Evolutionary conservation across 92 coral and sea anemone genomes (phyloP), one percentile per base, ranked within the genome.

Genomic region (Palythoa grandiflora): DNA sequence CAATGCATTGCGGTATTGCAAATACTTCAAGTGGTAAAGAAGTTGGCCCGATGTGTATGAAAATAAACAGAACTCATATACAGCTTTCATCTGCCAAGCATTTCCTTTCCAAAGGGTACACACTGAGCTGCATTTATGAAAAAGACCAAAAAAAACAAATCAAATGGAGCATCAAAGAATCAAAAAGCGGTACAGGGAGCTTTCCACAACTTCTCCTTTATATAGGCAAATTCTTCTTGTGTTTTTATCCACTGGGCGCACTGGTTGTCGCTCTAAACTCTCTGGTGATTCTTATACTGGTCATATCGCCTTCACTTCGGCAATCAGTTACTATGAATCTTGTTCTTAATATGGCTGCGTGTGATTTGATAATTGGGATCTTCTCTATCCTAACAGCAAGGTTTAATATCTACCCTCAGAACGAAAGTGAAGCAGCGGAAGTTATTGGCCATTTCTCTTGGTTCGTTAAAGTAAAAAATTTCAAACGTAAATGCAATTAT

Each of bases 241-340:
- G 6, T 61, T 48, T 80, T 16, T 65, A 28, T 28, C 28, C 28
- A 28, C 28, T 28, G 28, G 28, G 28, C 28, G 28, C 28, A 28
- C 28, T 28, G 65, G 38, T 50, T 11, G 13, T 80, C 39, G 51
- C 61, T 44, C 54, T 80, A 39, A 80, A 80, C 11, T 44, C 63
- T 9, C 73, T 10, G 40, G 61, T 80, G n/a, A 48, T 80, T 44
- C 16, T 80, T 38, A 68, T 44, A 19, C 40, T 60, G 20, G 13
- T 63, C 17, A 44, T 44, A 44, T 28, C 73, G 17, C 10, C 73
- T 15, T 3, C 52, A 19, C n/a, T 80, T 8, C 85, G 85, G 2
- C 55, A 80, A 6, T 80, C 85, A 0, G 85, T 80, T 38, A 80
- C 85, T 6, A 80, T 80, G 85, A 80, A 63, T 12, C 85, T 80